phyloP scores from a whole-genome alignment of 2,113 vertebrate genomes.

The Prolemur simus region DNA sequence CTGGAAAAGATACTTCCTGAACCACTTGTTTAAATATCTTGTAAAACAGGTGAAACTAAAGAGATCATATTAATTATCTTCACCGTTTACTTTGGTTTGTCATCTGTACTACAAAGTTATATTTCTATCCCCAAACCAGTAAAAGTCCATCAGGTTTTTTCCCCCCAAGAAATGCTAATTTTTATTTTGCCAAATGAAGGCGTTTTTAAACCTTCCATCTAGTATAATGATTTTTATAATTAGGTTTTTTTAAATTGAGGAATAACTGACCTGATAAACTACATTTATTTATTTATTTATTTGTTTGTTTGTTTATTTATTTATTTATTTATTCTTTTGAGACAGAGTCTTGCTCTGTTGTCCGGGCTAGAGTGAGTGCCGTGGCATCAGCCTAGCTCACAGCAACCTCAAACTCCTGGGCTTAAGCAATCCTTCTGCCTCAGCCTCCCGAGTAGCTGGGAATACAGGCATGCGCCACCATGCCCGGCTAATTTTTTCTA shows the following conservation, averaged over 20 bases:
- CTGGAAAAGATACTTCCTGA: background rate
- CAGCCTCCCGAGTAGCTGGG: no score
- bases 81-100: constrained; percentile 1
- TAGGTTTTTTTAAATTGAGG: background rate
- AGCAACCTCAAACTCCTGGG: no score
- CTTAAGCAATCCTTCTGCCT: no score
- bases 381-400: no score
- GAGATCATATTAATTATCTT: background rate
- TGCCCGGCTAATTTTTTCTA: no score
- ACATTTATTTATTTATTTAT: no score
- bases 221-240: background rate
- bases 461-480: no score
- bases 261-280: background rate
- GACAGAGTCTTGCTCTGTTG: no score
- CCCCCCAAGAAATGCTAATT: background rate
- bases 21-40: constrained; percentile 26
- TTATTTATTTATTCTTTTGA: no score
- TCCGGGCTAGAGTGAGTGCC: no score
- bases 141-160: background rate
- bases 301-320: no score
- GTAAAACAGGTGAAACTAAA: constrained; percentile 2
- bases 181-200: background rate
- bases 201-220: background rate
- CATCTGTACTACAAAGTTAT: background rate
- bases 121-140: constrained; percentile 22